Conservation (phyloP, 2,888 invertebrate genomes). For the Drosophila paramelanica region DNA sequence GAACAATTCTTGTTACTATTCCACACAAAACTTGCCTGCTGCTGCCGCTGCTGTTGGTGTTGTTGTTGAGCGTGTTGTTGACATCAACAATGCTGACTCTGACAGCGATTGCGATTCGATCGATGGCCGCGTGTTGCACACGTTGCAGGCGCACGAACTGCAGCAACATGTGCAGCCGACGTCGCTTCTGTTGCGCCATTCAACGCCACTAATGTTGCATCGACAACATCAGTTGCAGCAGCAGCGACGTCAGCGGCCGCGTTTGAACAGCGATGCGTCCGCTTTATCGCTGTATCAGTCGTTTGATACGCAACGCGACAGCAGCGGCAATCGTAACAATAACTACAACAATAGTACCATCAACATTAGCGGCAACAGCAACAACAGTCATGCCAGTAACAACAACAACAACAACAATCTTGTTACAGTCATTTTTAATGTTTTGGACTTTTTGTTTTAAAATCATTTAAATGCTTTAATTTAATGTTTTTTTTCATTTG, state of each 20-base stretch:
- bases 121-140: slow-evolving; percentile 54
- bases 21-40: slow-evolving; percentile 70
- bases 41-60: slow-evolving; percentile 19
- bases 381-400: slow-evolving; percentile 53
- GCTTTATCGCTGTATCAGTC: slow-evolving; percentile 66
- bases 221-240: slow-evolving; percentile 49
- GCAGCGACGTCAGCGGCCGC: slow-evolving; percentile 53
- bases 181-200: slow-evolving; percentile 79
- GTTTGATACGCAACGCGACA: slow-evolving; percentile 50
- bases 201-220: slow-evolving; percentile 73
- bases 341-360: slow-evolving; percentile 56
- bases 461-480: slow-evolving; percentile 22
- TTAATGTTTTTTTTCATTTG: slow-evolving; percentile 23
- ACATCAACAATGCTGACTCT: slow-evolving; percentile 26
- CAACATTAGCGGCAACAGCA: slow-evolving; percentile 62
- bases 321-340: slow-evolving; percentile 42
- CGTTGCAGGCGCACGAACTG: slow-evolving; percentile 51
- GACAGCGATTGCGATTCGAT: slow-evolving; percentile 55
- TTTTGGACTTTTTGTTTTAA: slow-evolving; percentile 85
- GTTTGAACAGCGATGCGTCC: slow-evolving; percentile 48
- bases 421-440: slow-evolving; percentile 84
- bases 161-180: slow-evolving; percentile 66
- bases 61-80: slow-evolving; percentile 30
- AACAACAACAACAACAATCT: slow-evolving; percentile 76
- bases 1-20: slow-evolving; percentile 73